Evolutionary conservation across 64 coral and sea anemone genomes (phyloP), one percentile per base, ranked within the genome.

Genomic region (Dendronephthya gigantea): DNA sequence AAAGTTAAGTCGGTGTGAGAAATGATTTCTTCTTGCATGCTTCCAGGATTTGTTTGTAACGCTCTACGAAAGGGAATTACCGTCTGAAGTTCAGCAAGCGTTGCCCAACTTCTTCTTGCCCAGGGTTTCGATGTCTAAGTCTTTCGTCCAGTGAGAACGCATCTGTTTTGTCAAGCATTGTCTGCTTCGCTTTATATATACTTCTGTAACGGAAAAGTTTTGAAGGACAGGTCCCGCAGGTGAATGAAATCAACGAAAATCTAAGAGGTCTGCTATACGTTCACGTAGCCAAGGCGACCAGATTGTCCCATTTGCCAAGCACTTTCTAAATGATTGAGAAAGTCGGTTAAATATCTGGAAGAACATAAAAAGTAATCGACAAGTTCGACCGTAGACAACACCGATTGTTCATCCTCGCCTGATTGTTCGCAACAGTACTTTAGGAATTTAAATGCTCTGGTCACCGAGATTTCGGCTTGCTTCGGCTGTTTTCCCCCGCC

Each of bases 401-500:
- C 16, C 25, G 48, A 47, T 27, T 68, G 11, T 17, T 56, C 17
- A 13, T 76, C 23, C 52, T 82, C 72, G 35, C 58, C 14, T 4
- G 58, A 6, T 29, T 83, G 27, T 22, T 58, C 62, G 49, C 85
- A 88, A 70, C 81, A 91, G 74, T 83, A 90, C 49, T 82, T 86
- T 22, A 90, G 39, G 81, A 68, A 90, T n/a, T 90, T 90, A 38
- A 86, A 74, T 38, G 40, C 39, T 85, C 86, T 39, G 4, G 45
- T 65, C 9, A 88, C 5, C 39, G 87, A 87, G 15, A 86, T 83
- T 39, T 55, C 10, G 72, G 91, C 91, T 39, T 86, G 84, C 13
- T 52, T 25, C 39, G 85, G 13, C 17, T 19, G 23, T 35, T 92
- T 92, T 47, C 83, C 49, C 35, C 86, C 82, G 38, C 90, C 87